Percentiles rank a stretch among this genome's conserved stretches.
phyloP scores from a whole-genome alignment of 2,113 vertebrate species.

The Phalacrocorax aristotelis region DNA sequence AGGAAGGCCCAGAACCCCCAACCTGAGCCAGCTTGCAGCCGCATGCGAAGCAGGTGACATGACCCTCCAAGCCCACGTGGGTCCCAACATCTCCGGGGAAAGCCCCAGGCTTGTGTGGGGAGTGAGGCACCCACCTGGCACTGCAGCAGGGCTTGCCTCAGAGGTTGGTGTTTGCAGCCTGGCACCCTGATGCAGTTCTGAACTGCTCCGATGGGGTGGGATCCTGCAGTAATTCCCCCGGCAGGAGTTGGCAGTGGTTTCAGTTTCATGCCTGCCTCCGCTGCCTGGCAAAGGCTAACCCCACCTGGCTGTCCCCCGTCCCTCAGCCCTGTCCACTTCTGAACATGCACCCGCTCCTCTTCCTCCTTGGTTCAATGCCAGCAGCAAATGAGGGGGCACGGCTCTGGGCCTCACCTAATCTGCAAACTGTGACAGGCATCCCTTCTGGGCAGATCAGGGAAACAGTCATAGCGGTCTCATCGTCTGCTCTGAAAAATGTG shows the following conservation, averaged over 20 bases:
- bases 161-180: not conserved
- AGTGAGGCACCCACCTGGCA: not conserved
- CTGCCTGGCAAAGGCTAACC: not conserved
- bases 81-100: not conserved
- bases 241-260: not conserved
- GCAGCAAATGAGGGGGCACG: not conserved
- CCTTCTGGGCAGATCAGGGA: not conserved
- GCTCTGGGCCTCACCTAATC: not conserved
- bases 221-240: not conserved
- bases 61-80: not conserved
- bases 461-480: not conserved
- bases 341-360: not conserved
- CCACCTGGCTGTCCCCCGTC: not conserved
- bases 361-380: not conserved
- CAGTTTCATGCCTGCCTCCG: accelerated
- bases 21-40: not conserved
- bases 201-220: accelerated
- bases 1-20: not conserved
- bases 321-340: not conserved
- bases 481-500: not conserved
- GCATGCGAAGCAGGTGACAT: accelerated
- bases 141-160: not conserved
- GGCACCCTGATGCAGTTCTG: not conserved
- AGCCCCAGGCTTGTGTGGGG: not conserved
- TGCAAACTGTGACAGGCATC: not conserved